A percentile compares a stretch with the other conserved stretches of the same genome.
phyloP scores from a whole-genome alignment of 1,140 invertebrate genomes.

The Microplitis demolitor region DNA sequence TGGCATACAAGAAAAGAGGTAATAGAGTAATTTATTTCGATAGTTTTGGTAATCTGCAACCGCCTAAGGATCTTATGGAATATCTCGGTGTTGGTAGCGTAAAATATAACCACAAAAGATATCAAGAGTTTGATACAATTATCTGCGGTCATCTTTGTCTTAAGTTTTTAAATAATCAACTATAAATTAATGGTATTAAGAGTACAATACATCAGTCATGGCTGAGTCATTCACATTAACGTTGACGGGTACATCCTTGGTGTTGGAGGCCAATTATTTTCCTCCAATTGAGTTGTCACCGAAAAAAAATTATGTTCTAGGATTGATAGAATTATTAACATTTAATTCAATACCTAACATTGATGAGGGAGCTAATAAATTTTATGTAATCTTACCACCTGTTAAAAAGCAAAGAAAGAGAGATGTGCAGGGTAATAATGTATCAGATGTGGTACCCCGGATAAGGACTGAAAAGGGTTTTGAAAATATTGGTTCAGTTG shows the following conservation, averaged over 20 bases:
- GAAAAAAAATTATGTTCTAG: constrained; percentile 38
- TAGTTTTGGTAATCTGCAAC: constrained; percentile 37
- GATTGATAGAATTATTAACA: constrained; percentile 43
- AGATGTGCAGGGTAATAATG: constrained; percentile 27
- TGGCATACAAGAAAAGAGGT: constrained; percentile 38
- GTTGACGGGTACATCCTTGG: constrained; percentile 25
- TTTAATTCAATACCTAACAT: constrained; percentile 51
- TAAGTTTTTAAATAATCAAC: constrained; percentile 15
- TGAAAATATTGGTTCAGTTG: constrained; percentile 16
- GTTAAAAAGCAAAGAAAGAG: constrained; percentile 28
- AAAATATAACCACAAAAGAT: constrained; percentile 24
- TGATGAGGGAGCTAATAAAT: constrained; percentile 41
- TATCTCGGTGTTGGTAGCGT: constrained; percentile 29
- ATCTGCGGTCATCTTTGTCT: constrained; percentile 29
- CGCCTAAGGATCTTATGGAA: constrained; percentile 28
- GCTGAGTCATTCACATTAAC: constrained; percentile 27
- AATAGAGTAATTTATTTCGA: constrained; percentile 38
- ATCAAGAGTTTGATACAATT: constrained; percentile 27
- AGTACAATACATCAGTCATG: constrained; percentile 1
- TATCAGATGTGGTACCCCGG: too few species aligned
- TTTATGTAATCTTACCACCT: constrained; percentile 31
- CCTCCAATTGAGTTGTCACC: constrained; percentile 28
- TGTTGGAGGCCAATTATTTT: constrained; percentile 34
- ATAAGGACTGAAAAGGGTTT: too few species aligned
- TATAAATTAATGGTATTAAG: constrained; percentile 6